phyloP scores from a whole-genome alignment of 2,888 invertebrate genomes.

The Agrotis segetum region DNA sequence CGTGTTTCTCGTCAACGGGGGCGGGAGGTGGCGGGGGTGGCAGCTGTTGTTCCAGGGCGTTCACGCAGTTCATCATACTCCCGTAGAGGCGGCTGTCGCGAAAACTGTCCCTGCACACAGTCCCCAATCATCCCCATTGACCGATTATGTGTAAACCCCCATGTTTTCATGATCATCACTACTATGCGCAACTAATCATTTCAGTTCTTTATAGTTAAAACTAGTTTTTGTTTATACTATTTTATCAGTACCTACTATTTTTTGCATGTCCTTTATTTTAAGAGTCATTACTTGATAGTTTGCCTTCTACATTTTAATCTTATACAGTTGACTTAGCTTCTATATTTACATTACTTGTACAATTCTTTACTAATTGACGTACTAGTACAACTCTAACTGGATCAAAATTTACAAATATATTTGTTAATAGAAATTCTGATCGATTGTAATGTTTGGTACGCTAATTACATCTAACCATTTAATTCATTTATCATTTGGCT shows the following conservation, averaged over 20 bases:
- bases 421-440: too few relatives aligned
- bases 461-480: too few relatives aligned
- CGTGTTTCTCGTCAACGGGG: conserved; percentile 88
- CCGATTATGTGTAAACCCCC: conserved; percentile 45
- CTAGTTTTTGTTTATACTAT: background rate
- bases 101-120: conserved; percentile 95
- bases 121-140: conserved; percentile 71
- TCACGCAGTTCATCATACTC: conserved; percentile 99
- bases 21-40: conserved; percentile 92
- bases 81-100: conserved; percentile 97
- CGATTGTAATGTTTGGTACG: too few relatives aligned
- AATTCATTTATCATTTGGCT: background rate
- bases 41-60: conserved; percentile 97
- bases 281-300: background rate
- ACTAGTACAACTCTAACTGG: background rate
- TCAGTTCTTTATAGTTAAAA: background rate
- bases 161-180: conserved; percentile 13
- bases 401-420: background rate
- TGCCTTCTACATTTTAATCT: background rate
- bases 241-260: background rate
- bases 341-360: background rate
- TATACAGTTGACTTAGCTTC: background rate
- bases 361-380: background rate
- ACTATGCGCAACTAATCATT: conserved; percentile 4
- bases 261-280: background rate